Evolutionary conservation across 2,888 invertebrate genomes (phyloP), one percentile per base, ranked within the genome.

Genomic region (Tortrix viridana): DNA sequence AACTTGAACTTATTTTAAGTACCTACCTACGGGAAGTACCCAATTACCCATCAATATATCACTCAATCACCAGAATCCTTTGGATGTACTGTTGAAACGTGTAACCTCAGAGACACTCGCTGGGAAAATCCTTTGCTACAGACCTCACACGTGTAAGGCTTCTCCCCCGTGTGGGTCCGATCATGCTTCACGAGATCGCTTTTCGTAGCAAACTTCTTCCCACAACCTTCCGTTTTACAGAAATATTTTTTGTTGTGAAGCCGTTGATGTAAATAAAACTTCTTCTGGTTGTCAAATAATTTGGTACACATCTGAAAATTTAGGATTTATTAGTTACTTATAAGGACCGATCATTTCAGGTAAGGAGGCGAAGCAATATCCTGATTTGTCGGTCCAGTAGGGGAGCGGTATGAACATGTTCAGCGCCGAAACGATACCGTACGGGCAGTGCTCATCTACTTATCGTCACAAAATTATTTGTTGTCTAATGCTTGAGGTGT

Each of bases 111-210:
- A 0, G 86, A 74, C 1, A 71, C 80, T 9, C 78, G 74, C 69
- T 92, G 92, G 0, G 85, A 54, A 47, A 91, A 92, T 1, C 77
- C 69, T 43, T 71, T 85, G 0, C 74, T 69, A 44, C 92, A 92
- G 0, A 80, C 20, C 1, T 79, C 69, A 52, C 92, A 92, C 1
- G 65, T 23, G 52, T 68, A 92, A 0, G 92, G 92, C 26, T 79
- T 83, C 55, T 88, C 89, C 0, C 92, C 92, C 0, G 92, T 92
- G 65, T 92, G 92, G 0, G 80, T 81, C 0, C 92, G 73, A 0
- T 80, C 67, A 52, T 92, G 92, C 62, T 88, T 91, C 43, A 80
- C 78, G 12, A 92, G 68, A 55, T 92, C 92, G 0, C 82, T 81
- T 64, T 84, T 90, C 0, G 79, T 83, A 0, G 86, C 78, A 67